Percentiles rank a stretch among this genome's conserved stretches.
Conservation (phyloP, 2,888 invertebrate genomes). For the Tethea ocularis region DNA sequence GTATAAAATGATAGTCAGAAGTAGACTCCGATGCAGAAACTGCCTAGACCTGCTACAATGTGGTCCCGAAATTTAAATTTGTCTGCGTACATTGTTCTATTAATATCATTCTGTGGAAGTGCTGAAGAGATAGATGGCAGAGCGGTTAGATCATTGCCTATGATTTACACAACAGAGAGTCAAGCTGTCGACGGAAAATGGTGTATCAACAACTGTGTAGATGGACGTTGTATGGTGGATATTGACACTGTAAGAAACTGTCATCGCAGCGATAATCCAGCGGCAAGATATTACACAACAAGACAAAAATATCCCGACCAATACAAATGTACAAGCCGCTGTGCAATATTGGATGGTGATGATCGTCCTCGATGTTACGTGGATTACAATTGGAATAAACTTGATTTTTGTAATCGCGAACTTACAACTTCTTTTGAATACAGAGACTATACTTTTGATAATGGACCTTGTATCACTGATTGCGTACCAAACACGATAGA, state of each 20-base stretch:
- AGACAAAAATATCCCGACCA: neutral
- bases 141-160: neutral
- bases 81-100: too few relatives aligned
- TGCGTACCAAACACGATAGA: neutral
- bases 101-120: too few relatives aligned
- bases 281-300: neutral
- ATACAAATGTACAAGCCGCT: neutral
- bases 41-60: neutral
- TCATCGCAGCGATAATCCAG: neutral
- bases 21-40: too few relatives aligned
- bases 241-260: neutral
- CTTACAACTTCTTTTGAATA: neutral
- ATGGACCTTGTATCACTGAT: neutral
- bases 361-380: neutral
- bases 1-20: neutral
- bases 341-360: neutral
- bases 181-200: neutral
- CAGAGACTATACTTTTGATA: neutral
- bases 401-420: neutral
- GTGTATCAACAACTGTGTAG: neutral
- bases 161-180: neutral
- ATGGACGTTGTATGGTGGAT: neutral
- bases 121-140: too few relatives aligned
- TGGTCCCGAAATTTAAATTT: neutral
- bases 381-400: neutral